Percentiles rank a stretch among this genome's conserved stretches.
phyloP scores from a whole-genome alignment of 2,888 invertebrate genomes.

The Caenorhabditis sp. region DNA sequence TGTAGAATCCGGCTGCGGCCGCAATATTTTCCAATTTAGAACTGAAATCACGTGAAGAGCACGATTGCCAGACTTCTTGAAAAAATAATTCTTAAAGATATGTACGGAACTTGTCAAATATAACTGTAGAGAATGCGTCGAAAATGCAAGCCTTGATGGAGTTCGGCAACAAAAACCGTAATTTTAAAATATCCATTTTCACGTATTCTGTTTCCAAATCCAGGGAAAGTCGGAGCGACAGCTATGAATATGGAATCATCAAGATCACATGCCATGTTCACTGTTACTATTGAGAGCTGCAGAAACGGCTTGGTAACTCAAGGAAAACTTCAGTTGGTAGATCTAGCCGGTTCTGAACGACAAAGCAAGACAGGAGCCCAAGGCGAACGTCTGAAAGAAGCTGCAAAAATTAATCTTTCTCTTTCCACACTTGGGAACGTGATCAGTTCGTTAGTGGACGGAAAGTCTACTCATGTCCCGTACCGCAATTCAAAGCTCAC shows the following conservation, averaged over 20 bases:
- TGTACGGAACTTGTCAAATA: conserved; percentile 95
- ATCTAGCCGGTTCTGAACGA: conserved; percentile 96
- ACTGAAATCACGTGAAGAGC: no score
- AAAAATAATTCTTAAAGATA: conserved; percentile 79
- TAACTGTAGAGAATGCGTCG: conserved; percentile 97
- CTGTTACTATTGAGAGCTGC: conserved; percentile 89
- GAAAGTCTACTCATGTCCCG: conserved; percentile 96
- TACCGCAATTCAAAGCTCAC: conserved; percentile 98
- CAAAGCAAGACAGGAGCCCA: conserved; percentile 92
- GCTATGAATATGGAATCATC: conserved; percentile 95
- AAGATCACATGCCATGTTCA: conserved; percentile 91
- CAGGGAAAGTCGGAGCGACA: conserved; percentile 87
- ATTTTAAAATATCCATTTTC: conserved; percentile 74
- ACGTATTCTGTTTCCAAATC: conserved; percentile 2
- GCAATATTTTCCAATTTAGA: no score
- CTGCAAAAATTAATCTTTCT: conserved; percentile 97
- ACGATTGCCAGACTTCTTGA: no score
- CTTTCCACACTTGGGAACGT: conserved; percentile 97
- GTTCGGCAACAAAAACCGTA: conserved; percentile 94
- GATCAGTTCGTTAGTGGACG: conserved; percentile 96
- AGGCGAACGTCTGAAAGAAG: conserved; percentile 87
- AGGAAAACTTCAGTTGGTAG: conserved; percentile 97
- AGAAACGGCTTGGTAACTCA: conserved; percentile 81
- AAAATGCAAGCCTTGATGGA: conserved; percentile 95
- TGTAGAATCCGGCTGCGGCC: no score